Evolutionary conservation across 2,797 vertebrate genomes (phyloP).

Genomic region (Sebastolobus altivelis): DNA sequence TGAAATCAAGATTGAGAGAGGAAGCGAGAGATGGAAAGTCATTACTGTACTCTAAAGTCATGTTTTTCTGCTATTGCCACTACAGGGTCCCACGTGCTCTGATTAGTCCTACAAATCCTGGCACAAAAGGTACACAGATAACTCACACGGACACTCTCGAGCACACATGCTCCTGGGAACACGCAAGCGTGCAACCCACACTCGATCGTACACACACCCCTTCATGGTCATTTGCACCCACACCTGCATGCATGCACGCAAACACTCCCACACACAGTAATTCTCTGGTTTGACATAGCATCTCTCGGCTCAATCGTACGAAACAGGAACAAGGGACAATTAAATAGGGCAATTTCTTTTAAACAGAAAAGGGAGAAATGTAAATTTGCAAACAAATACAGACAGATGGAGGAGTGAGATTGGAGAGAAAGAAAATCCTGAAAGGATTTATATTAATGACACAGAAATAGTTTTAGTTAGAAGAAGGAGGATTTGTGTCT

Average conservation of each 20-base stretch:
- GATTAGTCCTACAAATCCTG: slow-evolving; percentile 43
- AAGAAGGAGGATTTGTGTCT: slow-evolving; percentile 12
- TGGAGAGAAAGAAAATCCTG: background rate
- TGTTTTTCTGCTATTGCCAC: slow-evolving; percentile 29
- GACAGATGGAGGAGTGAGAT: slow-evolving; percentile 9
- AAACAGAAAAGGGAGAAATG: slow-evolving; percentile 9
- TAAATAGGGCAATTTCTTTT: background rate
- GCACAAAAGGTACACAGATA: slow-evolving; percentile 19
- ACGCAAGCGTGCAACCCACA: slow-evolving; percentile 4
- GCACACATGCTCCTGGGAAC: slow-evolving; percentile 28
- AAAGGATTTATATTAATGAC: slow-evolving; percentile 40
- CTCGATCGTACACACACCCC: slow-evolving; percentile 1
- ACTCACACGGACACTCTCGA: background rate
- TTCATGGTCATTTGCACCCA: slow-evolving; percentile 37
- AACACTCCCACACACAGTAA: background rate
- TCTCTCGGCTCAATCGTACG: slow-evolving; percentile 9
- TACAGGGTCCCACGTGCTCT: slow-evolving; percentile 37
- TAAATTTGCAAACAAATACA: slow-evolving; percentile 30
- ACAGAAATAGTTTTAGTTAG: slow-evolving; percentile 22
- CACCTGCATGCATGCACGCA: slow-evolving; percentile 31
- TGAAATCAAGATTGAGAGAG: slow-evolving; percentile 47
- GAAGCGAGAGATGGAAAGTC: slow-evolving; percentile 14
- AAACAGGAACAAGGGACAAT: slow-evolving; percentile 16
- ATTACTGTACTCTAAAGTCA: slow-evolving; percentile 15
- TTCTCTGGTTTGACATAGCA: slow-evolving; percentile 5